phyloP scores from a whole-genome alignment of 2,888 invertebrate genomes.

The Lymantria monacha region DNA sequence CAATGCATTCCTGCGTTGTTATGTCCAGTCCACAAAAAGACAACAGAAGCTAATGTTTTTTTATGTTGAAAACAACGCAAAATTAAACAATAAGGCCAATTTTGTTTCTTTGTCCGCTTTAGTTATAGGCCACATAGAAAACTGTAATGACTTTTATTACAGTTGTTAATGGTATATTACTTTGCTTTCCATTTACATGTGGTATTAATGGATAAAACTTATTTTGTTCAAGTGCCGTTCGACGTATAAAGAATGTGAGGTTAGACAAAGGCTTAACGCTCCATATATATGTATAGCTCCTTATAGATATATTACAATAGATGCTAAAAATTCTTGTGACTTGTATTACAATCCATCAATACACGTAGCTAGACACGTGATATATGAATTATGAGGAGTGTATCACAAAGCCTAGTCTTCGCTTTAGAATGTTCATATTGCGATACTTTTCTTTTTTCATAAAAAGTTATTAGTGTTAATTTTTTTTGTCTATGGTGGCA shows the following conservation, averaged over 20 bases:
- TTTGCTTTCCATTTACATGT: slow-evolving; percentile 13
- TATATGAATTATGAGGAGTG: no score
- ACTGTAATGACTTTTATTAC: slow-evolving; percentile 35
- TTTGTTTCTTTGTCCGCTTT: slow-evolving; percentile 60
- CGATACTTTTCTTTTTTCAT: no score
- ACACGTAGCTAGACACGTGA: no score
- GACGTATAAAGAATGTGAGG: no score
- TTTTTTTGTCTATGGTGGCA: no score
- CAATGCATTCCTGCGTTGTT: slow-evolving; percentile 76
- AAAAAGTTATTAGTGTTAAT: no score
- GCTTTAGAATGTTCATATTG: no score
- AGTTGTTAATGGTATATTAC: slow-evolving; percentile 17
- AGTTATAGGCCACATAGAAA: slow-evolving; percentile 44
- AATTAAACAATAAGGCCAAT: slow-evolving; percentile 77
- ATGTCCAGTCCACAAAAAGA: slow-evolving; percentile 73
- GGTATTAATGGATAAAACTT: slow-evolving; percentile 5
- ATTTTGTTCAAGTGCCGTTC: background rate
- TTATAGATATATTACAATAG: no score
- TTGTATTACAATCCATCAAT: no score
- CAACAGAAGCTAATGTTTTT: slow-evolving; percentile 64
- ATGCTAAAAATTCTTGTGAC: background rate
- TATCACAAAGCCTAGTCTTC: no score
- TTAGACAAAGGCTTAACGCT: no score
- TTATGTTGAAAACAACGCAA: slow-evolving; percentile 71
- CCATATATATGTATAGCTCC: no score